Conservation (phyloP, 64 coral and sea anemone genomes). For the Montipora foliosa region DNA sequence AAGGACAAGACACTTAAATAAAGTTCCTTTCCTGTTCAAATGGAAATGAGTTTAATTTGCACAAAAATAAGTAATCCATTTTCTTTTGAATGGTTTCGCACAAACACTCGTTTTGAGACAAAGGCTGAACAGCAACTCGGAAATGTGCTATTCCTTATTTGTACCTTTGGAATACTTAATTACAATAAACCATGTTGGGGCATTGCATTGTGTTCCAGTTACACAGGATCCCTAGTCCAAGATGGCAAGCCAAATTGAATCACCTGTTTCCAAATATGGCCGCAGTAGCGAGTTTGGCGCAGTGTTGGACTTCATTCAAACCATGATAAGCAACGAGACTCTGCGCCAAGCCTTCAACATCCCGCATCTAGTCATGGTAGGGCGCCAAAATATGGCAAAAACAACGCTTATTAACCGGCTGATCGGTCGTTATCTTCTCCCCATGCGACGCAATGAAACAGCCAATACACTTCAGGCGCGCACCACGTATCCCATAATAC, state of each 20-base stretch:
- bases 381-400: slow-evolving; percentile 70
- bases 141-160: no score
- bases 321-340: slow-evolving; percentile 39
- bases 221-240: background rate
- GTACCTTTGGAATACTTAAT: no score
- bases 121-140: no score
- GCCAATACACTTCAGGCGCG: slow-evolving; percentile 75
- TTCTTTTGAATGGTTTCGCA: no score
- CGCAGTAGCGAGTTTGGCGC: slow-evolving; percentile 41
- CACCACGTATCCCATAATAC: slow-evolving; percentile 85
- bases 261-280: slow-evolving; percentile 54
- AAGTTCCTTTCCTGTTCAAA: no score
- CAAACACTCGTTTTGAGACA: no score
- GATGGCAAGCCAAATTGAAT: slow-evolving; percentile 6
- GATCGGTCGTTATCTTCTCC: slow-evolving; percentile 77
- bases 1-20: no score
- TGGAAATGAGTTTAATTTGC: no score
- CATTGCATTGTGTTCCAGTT: background rate
- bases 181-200: no score
- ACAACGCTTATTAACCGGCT: slow-evolving; percentile 62
- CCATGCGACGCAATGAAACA: slow-evolving; percentile 77
- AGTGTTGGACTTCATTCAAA: slow-evolving; percentile 63
- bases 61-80: no score
- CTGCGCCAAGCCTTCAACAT: slow-evolving; percentile 44
- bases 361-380: slow-evolving; percentile 64